phyloP scores from a whole-genome alignment of 2,888 invertebrate genomes.

The Tetrapedia diversipes region DNA sequence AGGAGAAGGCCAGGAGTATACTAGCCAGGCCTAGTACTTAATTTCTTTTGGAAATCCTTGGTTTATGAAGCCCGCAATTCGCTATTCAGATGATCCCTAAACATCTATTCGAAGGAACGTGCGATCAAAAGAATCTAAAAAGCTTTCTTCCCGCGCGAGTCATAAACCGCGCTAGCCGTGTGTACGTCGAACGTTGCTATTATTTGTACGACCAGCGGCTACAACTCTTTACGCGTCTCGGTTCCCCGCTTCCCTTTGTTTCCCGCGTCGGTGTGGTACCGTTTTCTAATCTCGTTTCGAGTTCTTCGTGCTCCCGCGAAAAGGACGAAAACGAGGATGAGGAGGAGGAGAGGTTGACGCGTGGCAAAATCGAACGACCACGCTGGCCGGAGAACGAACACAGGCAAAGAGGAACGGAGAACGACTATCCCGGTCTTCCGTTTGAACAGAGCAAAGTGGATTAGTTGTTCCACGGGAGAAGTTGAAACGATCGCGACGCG shows the following conservation, averaged over 20 bases:
- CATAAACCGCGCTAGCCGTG: too few species aligned
- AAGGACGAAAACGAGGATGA: background rate
- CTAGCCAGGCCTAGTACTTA: too few species aligned
- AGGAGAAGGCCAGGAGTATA: too few species aligned
- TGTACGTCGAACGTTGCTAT: too few species aligned
- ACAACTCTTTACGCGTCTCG: slow-evolving; percentile 47
- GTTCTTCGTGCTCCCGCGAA: slow-evolving; percentile 6
- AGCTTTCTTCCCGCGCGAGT: too few species aligned
- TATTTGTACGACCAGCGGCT: too few species aligned
- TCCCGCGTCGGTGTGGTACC: background rate
- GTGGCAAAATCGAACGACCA: background rate
- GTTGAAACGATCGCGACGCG: slow-evolving; percentile 44
- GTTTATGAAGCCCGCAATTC: too few species aligned
- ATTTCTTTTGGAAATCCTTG: too few species aligned
- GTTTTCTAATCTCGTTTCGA: slow-evolving; percentile 39
- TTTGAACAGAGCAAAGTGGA: slow-evolving; percentile 54
- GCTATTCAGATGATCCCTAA: too few species aligned
- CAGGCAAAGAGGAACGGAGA: background rate
- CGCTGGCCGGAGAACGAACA: slow-evolving; percentile 4
- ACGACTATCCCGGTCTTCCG: background rate
- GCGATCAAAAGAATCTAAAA: too few species aligned
- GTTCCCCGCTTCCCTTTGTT: slow-evolving; percentile 7
- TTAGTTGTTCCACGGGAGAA: slow-evolving; percentile 30
- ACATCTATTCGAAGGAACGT: too few species aligned
- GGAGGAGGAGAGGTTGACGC: background rate